These are phyloP conservation scores for Struthio camelus DNA, from an alignment of 2,113 vertebrate genomes.

Conservation along the genomic window DNA sequence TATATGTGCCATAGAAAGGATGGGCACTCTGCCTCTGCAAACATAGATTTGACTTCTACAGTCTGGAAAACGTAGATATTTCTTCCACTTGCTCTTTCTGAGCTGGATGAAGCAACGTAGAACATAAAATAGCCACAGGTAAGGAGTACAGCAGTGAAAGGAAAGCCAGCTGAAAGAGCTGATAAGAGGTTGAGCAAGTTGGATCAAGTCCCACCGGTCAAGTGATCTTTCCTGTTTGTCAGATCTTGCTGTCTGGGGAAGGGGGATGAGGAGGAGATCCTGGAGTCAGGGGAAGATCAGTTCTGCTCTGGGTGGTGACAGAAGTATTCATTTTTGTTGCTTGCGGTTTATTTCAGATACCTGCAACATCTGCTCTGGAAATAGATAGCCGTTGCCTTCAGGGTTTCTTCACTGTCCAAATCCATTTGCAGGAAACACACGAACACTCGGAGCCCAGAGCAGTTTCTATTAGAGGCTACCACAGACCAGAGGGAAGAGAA, in stretches of 20 bases:
- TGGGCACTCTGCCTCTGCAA: background rate
- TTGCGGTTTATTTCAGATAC: background rate
- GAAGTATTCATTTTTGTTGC: background rate
- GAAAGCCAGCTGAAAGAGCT: background rate
- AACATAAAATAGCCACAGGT: background rate
- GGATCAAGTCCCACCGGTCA: background rate
- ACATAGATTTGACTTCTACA: background rate
- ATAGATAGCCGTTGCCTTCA: background rate
- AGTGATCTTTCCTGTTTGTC: background rate
- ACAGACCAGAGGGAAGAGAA: background rate
- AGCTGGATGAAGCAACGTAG: background rate
- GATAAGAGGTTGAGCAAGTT: background rate
- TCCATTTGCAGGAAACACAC: background rate
- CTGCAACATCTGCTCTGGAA: background rate
- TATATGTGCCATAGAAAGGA: background rate
- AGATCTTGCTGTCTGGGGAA: background rate
- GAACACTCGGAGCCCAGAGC: background rate
- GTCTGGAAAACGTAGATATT: background rate
- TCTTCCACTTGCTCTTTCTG: background rate
- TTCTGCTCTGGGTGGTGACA: background rate
- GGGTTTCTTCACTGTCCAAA: background rate
- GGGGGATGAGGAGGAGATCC: background rate
- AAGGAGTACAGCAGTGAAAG: background rate
- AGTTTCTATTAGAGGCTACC: background rate
- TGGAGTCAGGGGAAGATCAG: background rate